A percentile compares a stretch with the other conserved stretches of the same genome.
Conservation (phyloP, 2,113 vertebrate species). For the Spea bombifrons region DNA sequence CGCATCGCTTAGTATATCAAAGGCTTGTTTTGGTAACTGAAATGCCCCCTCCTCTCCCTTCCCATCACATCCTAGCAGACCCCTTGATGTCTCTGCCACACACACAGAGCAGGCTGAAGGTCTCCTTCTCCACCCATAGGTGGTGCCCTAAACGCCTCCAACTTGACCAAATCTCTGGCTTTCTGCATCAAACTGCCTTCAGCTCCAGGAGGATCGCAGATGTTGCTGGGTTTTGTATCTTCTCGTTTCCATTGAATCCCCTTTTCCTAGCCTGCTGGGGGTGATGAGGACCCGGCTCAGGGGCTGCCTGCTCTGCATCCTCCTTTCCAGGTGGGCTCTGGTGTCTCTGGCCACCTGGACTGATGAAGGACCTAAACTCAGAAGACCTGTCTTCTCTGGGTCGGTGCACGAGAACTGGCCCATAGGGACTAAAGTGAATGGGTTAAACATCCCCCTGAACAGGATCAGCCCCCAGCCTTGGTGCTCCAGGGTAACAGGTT, state of each 20-base stretch:
- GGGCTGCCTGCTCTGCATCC: too few relatives aligned
- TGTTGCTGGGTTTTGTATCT: not conserved
- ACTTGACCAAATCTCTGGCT: constrained; percentile 10
- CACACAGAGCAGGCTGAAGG: not conserved
- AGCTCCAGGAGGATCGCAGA: constrained; percentile 1
- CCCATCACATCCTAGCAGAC: too few relatives aligned
- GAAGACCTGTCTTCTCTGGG: constrained; percentile 72
- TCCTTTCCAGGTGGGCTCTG: too few relatives aligned
- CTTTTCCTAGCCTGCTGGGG: too few relatives aligned
- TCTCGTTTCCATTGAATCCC: too few relatives aligned
- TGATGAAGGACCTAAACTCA: constrained; percentile 60
- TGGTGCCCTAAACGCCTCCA: not conserved
- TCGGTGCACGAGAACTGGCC: constrained; percentile 81
- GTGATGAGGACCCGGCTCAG: too few relatives aligned
- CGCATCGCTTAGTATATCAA: not conserved
- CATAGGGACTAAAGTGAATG: constrained; percentile 75
- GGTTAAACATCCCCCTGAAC: constrained; percentile 74
- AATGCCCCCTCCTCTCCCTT: too few relatives aligned
- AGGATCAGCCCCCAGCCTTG: constrained; percentile 67
- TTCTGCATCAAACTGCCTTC: constrained; percentile 11
- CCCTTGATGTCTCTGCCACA: not conserved
- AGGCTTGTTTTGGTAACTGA: too few relatives aligned
- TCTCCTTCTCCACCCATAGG: constrained; percentile 35
- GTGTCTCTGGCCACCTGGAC: constrained; percentile 48
- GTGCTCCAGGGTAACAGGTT: constrained; percentile 62